Conservation (phyloP, 2,797 vertebrate species). For the Enteromius argenteus region DNA sequence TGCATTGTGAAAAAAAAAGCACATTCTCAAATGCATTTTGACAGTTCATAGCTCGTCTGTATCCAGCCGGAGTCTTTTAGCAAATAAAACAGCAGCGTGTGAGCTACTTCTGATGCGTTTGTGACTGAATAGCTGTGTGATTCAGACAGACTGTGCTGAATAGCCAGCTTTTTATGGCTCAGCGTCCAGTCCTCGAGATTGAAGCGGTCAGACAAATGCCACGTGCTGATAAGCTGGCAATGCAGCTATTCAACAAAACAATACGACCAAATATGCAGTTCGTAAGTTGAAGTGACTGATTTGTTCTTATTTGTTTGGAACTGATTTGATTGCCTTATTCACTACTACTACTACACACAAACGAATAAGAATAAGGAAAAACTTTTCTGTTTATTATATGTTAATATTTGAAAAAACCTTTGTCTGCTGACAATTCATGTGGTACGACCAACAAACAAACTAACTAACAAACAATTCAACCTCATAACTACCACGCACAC, state of each 20-base stretch:
- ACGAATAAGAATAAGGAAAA: neutral
- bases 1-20: neutral
- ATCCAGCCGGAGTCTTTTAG: constrained; percentile 54
- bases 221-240: constrained; percentile 35
- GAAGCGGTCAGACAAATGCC: constrained; percentile 37
- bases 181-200: constrained; percentile 43
- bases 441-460: neutral
- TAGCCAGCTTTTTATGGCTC: constrained; percentile 44
- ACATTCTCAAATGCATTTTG: constrained; percentile 3
- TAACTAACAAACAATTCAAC: neutral
- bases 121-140: constrained; percentile 41
- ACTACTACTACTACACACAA: neutral
- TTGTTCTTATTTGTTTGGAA: constrained; percentile 10
- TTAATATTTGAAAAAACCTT: neutral
- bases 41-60: constrained; percentile 10
- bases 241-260: constrained; percentile 37
- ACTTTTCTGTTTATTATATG: neutral
- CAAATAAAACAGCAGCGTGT: constrained; percentile 45
- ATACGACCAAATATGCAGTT: constrained; percentile 29
- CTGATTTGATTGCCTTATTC: constrained; percentile 7
- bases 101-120: constrained; percentile 31
- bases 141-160: constrained; percentile 49
- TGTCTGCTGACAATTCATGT: neutral
- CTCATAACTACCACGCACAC: neutral
- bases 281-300: constrained; percentile 14